Evolutionary conservation across 2,888 invertebrate species (phyloP).

Genomic region (Pogonocherus hispidulus): DNA sequence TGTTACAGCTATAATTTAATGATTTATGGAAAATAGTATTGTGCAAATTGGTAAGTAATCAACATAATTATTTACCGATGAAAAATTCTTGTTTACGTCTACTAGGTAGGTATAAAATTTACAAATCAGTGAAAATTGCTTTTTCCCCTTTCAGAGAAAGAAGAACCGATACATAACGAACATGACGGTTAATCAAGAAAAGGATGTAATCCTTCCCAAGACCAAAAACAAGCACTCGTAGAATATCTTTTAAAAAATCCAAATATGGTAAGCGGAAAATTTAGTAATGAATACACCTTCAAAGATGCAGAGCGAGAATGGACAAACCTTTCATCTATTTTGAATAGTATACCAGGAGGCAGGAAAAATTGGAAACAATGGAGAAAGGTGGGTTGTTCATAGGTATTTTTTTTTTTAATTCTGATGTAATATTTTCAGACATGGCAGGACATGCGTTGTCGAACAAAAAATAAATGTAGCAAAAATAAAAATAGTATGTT

Average conservation of each 20-base stretch:
- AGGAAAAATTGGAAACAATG: constrained; percentile 29
- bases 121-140: background rate
- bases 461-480: constrained; percentile 16
- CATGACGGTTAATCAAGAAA: background rate
- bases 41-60: too few species aligned
- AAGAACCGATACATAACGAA: background rate
- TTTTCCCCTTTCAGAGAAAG: background rate
- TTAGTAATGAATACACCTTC: constrained; percentile 17
- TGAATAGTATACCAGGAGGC: constrained; percentile 21
- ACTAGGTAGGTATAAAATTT: too few species aligned
- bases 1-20: background rate
- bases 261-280: constrained; percentile 14
- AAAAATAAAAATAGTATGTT: background rate
- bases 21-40: background rate
- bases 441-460: constrained; percentile 4
- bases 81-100: too few species aligned
- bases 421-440: background rate
- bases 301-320: constrained; percentile 18
- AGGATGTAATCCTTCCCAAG: background rate
- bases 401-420: too few species aligned
- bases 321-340: constrained; percentile 1
- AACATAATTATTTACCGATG: background rate
- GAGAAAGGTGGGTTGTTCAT: constrained; percentile 31
- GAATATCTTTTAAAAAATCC: constrained; percentile 26
- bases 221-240: constrained; percentile 13